phyloP scores from a whole-genome alignment of 2,797 vertebrate species.

The Gorsachius magnificus region DNA sequence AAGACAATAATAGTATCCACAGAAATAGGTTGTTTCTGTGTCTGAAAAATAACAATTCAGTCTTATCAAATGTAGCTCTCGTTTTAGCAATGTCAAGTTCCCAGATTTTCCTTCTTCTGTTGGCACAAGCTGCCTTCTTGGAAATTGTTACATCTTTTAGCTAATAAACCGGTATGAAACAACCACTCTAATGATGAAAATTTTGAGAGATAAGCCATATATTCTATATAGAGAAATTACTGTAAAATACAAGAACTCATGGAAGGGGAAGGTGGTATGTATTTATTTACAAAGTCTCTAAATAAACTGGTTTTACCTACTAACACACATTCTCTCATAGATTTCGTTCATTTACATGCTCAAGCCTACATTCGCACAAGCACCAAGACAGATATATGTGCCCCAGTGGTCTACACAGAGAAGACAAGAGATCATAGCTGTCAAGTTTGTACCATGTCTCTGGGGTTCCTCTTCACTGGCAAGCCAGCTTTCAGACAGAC shows the following conservation, averaged over 20 bases:
- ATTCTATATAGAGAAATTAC: background rate
- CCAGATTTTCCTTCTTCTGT: background rate
- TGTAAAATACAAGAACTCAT: background rate
- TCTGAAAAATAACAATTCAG: background rate
- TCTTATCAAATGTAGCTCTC: background rate
- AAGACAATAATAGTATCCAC: background rate
- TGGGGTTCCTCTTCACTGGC: background rate
- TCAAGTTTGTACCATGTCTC: accelerated
- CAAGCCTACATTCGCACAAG: background rate
- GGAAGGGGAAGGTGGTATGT: background rate
- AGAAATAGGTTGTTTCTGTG: background rate
- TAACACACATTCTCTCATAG: background rate
- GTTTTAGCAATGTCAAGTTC: background rate
- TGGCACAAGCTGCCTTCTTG: background rate
- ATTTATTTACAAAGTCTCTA: background rate
- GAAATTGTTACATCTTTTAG: background rate
- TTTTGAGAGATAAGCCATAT: background rate
- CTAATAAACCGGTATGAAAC: background rate
- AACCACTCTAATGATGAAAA: background rate
- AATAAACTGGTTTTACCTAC: background rate
- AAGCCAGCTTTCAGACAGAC: background rate
- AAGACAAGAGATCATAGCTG: background rate
- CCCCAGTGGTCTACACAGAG: background rate
- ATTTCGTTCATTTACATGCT: background rate
- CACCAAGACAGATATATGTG: background rate